These are phyloP conservation scores for Pyrocoelia pectoralis DNA, from an alignment of 2,888 invertebrate species.

Conservation along the genomic window DNA sequence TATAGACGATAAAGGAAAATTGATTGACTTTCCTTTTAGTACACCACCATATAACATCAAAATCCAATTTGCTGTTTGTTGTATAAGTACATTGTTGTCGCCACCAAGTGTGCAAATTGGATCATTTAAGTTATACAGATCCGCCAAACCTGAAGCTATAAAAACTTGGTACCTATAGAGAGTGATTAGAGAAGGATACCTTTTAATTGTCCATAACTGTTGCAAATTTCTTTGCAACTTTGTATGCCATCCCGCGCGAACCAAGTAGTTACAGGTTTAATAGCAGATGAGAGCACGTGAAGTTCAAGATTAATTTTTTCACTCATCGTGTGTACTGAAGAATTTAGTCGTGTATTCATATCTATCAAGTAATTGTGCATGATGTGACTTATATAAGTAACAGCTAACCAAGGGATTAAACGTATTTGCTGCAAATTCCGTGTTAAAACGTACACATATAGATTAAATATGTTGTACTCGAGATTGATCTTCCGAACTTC, in stretches of 20 bases:
- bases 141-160: slow-evolving; percentile 75
- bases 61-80: neutral
- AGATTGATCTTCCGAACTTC: too few species aligned
- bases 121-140: slow-evolving; percentile 72
- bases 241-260: neutral
- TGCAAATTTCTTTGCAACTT: neutral
- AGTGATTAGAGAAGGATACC: neutral
- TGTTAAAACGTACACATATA: too few species aligned
- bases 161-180: too few species aligned
- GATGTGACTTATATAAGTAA: neutral
- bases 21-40: neutral
- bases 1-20: neutral
- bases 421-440: neutral
- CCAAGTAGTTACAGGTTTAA: neutral
- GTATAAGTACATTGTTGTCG: neutral
- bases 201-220: neutral
- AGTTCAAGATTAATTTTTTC: neutral
- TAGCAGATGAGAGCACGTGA: neutral
- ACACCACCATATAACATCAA: neutral
- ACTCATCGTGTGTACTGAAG: neutral
- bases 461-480: neutral
- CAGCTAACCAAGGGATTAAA: neutral
- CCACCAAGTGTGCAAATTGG: neutral
- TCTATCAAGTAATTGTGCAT: neutral
- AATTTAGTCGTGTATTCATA: neutral